Evolutionary conservation across 2,888 invertebrate species (phyloP), one percentile per base, ranked within the genome.

Genomic region (Thereva unica): DNA sequence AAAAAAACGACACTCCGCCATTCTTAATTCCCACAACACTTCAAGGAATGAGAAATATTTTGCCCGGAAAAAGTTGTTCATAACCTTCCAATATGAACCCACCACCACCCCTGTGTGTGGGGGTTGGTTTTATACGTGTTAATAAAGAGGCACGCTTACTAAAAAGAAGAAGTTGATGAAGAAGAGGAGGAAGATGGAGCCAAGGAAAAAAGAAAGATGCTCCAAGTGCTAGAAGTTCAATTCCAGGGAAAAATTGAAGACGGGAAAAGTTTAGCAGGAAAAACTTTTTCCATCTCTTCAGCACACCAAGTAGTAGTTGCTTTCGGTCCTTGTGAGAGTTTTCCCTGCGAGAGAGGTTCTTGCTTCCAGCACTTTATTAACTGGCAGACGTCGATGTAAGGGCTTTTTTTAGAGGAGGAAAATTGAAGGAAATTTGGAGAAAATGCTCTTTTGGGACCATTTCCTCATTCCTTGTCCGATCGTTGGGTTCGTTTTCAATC

Each of bases 401-500:
- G 37, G 37, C 23, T 38, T 35, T n/a, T 23, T 23, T 23, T 23
- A 1, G 23, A 23, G 23, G 23, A 23, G 47, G 47, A 44, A 37
- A 37, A 38, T 12, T 59, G 12, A 23, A 23, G 23, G 40, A 47
- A 47, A 59, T 47, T 59, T 35, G 38, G 12, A 38, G 38, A 59
- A 59, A 59, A 47, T 59, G 57, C 47, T 44, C 37, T 47, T 59
- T 59, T 38, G 10, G 57, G 10, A 23, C 23, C 4, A 12, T 10
- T 50, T 63, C 52, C 57, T 59, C 10, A 23, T 23, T 23, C 23
- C 23, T 41, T 59, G 6, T 37, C 23, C 44, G 56, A 45, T 61
- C 59, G 57, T 66, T 66, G 66, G 66, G 49, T 57, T 66, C 57
- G 37, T 66, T 66, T 66, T 64, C 64, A 64, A 64, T 64, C 38